phyloP scores from a whole-genome alignment of 2,797 vertebrate species.

The Alca torda region DNA sequence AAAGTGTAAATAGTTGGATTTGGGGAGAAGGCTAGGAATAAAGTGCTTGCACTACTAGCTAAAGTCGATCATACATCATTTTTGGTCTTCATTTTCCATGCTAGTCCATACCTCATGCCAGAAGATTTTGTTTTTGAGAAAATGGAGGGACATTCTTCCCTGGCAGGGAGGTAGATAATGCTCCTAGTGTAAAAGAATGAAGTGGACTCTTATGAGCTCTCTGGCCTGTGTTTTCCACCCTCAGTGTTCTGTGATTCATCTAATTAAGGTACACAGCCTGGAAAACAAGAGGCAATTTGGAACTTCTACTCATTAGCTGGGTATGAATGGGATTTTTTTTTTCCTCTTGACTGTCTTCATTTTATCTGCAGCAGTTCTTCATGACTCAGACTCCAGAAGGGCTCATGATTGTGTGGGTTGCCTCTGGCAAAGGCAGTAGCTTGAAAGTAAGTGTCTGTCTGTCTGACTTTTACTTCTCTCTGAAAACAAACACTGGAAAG shows the following conservation, averaged over 20 bases:
- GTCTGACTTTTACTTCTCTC: constrained; percentile 45
- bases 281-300: constrained; percentile 54
- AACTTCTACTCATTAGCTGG: constrained; percentile 35
- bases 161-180: neutral
- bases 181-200: constrained; percentile 39
- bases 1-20: neutral
- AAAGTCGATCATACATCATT: neutral
- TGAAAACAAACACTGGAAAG: constrained; percentile 60
- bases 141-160: neutral
- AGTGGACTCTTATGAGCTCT: constrained; percentile 15
- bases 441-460: constrained; percentile 58
- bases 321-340: constrained; percentile 27
- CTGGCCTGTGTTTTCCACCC: constrained; percentile 10
- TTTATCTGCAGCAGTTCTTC: constrained; percentile 25
- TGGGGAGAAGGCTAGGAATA: neutral
- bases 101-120: neutral
- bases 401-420: constrained; percentile 53
- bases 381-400: constrained; percentile 67
- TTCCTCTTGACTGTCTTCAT: constrained; percentile 32
- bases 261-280: constrained; percentile 54
- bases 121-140: neutral
- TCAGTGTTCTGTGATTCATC: constrained; percentile 52
- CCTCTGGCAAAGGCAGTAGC: constrained; percentile 54
- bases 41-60: neutral
- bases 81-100: neutral